Evolutionary conservation across 2,113 vertebrate genomes (phyloP).

Genomic region (Aptenodytes forsteri): DNA sequence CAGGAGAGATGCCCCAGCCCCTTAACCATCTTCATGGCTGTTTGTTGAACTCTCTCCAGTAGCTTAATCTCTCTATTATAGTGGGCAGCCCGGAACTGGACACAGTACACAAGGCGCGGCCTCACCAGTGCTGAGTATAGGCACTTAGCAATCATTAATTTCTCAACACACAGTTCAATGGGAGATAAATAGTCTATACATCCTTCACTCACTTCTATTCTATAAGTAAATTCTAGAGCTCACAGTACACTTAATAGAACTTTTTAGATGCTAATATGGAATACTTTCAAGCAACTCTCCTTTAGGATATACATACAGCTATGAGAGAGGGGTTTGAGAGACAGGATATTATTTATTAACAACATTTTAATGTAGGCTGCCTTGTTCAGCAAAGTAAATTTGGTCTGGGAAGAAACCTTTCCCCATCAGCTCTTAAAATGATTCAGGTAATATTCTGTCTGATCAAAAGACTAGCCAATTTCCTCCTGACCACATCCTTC

Average conservation of each 20-base stretch:
- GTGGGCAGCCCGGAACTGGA: neutral
- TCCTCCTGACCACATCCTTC: slow-evolving; percentile 68
- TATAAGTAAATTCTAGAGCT: neutral
- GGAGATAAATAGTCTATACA: neutral
- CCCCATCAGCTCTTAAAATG: slow-evolving; percentile 61
- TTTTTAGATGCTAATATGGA: slow-evolving; percentile 27
- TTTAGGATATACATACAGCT: neutral
- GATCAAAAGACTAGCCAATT: slow-evolving; percentile 73
- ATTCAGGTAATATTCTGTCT: slow-evolving; percentile 68
- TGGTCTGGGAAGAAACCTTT: slow-evolving; percentile 46
- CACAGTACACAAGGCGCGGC: accelerated
- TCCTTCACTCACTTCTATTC: neutral
- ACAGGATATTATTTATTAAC: slow-evolving; percentile 70
- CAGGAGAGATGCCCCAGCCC: neutral
- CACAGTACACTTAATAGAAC: neutral
- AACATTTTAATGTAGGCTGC: slow-evolving; percentile 37
- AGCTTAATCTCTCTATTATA: neutral
- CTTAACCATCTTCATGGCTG: neutral
- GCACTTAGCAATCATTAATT: neutral
- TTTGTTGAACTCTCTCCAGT: neutral
- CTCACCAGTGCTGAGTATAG: neutral
- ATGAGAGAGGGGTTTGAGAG: neutral
- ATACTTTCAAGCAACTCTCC: neutral
- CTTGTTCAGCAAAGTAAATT: slow-evolving; percentile 59
- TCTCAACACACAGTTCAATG: neutral